Evolutionary conservation across 35 echinoderm and acorn worm genomes (phyloP).

Genomic region (Anneissia japonica): DNA sequence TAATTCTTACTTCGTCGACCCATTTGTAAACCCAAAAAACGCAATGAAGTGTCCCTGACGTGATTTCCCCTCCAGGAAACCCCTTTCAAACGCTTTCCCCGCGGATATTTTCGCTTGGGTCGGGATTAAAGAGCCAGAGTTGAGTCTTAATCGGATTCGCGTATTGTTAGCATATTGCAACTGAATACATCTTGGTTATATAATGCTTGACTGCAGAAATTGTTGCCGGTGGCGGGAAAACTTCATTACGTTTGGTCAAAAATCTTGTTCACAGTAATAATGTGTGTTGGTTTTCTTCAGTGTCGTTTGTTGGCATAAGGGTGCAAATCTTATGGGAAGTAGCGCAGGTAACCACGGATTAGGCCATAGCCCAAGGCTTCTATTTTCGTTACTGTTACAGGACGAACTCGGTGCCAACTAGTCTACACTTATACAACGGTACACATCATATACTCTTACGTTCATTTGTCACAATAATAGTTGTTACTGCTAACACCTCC

Average conservation of each 20-base stretch:
- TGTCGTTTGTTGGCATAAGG: neutral
- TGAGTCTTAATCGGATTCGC: neutral
- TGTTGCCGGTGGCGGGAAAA: neutral
- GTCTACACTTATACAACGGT: too few species aligned
- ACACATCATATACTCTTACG: neutral
- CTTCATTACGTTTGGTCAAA: neutral
- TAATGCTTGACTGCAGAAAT: neutral
- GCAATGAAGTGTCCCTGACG: neutral
- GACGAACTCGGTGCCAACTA: neutral
- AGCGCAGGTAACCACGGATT: neutral
- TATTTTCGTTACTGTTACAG: neutral
- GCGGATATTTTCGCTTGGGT: neutral
- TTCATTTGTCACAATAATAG: too few species aligned
- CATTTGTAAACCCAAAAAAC: neutral
- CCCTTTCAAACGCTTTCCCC: neutral
- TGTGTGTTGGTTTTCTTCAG: neutral
- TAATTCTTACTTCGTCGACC: neutral
- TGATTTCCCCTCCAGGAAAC: neutral
- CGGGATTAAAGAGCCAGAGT: neutral
- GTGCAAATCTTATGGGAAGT: neutral
- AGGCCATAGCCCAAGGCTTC: neutral
- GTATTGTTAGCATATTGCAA: neutral
- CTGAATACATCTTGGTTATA: neutral
- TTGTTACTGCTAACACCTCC: too few species aligned
- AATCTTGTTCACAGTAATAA: neutral